Base-by-base conservation (phyloP, 1,140 invertebrate genomes). In the Drosophila setifemur region DNA sequence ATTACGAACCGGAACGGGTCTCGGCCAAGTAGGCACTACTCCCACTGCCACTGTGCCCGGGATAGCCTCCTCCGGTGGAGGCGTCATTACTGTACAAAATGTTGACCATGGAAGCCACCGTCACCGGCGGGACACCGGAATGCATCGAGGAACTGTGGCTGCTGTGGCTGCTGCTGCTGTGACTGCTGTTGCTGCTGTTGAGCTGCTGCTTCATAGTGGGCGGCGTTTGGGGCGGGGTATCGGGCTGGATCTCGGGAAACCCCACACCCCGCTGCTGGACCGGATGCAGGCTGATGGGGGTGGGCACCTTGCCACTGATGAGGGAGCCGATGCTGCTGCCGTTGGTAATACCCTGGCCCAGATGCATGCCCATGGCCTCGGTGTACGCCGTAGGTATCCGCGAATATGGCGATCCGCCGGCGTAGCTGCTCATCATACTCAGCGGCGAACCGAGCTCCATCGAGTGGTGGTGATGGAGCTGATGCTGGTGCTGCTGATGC, bases 201-300 rank as follows among this genome's bases (percentile, higher is more conserved):
- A 69, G 60, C 43, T 45, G 35, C 47, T 61, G 93, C 88, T 97
- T 97, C 94, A 97, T 96, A 91, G 96, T 97, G 87, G 96, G 96
- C 45, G 96, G 96, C 40, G 96, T 97, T 91, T 97, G 96, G 2
- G 96, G 96, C 54, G 96, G 96, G 14, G 96, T 97, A 82, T 90
- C 96, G 64, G 96, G 97, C 91, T 95, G 95, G 79, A 96, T 95
- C 86, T 96, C 96, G 77, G 95, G 94, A 92, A 96, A 96, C 89
- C 94, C 94, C 92, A 93, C 92, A n/a, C n/a, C n/a, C 54, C 74
- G 74, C 35, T 77, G 82, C 3, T 72, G 18, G 69, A 19, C 73
- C 45, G 74, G 79, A 25, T 70, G 76, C 33, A 73, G 74, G 57
- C 50, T 64, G 72, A 90, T 92, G 40, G 90, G 82, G 55, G 72